Base-by-base conservation (phyloP, 2,797 vertebrate species). In the Gobio occitaniae region DNA sequence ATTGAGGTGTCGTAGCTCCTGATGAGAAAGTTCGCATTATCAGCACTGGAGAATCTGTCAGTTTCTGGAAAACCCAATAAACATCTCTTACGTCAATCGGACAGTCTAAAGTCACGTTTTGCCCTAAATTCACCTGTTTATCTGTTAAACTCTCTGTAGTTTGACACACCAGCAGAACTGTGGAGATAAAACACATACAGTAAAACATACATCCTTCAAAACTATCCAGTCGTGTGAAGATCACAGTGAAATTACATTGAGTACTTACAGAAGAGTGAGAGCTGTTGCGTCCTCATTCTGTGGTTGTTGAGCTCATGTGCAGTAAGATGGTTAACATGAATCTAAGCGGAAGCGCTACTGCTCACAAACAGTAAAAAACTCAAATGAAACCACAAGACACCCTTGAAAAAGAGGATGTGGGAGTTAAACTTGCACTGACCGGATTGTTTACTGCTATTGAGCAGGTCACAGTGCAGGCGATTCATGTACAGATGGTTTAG, bases 1-100 rank as follows among this genome's bases (percentile, higher is more conserved):
- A 0, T 3, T 0, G 0, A 38, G 70, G 0, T 6, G 3, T 1
- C 19, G 25, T 0, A 56, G 1, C 0, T 0, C 2, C 0, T 29
- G 29, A 2, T 8, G 17, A 0, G 11, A 69, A 76, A 12, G 71
- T 36, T 6, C 84, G 25, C 3, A 81, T 2, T 1, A 81, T 59
- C 9, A 36, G 0, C 17, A 6, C 61, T n/a, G 59, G 84, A 69
- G 78, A 68, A 3, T 76, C 81, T n/a, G 19, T 0, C 4, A 1
- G 29, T 75, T 65, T 44, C 10, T 29, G n/a, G 13, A 76, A 68
- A 68, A 81, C 0, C 84, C 84, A 86, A 9, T 48, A 86, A 38
- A 59, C 15, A 0, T 59, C 78, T 0, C 3, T 56, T 1, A 4
- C 1, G 15, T 0, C 19, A 48, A 69, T 2, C 4, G 1, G 17